Evolutionary conservation across 1,140 invertebrate species (phyloP).

Genomic region (Eubasilissa regina): DNA sequence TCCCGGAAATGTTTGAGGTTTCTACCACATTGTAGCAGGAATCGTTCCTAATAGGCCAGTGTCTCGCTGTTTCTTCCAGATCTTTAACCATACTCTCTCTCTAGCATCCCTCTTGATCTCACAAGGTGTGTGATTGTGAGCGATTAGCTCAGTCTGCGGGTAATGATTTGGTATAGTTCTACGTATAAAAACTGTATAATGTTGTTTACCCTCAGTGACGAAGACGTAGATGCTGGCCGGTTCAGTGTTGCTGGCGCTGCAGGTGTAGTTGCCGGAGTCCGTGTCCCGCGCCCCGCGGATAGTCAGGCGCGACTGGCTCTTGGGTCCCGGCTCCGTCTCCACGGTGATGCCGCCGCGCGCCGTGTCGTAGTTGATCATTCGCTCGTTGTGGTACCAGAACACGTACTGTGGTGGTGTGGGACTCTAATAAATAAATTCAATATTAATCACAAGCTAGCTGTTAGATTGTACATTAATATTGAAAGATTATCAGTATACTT

Average conservation of each 20-base stretch:
- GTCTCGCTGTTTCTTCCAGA: no score
- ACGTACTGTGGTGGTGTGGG: conserved; percentile 91
- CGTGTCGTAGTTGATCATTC: conserved; percentile 94
- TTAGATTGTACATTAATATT: no score
- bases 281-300: conserved; percentile 87
- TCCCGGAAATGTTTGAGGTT: no score
- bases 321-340: conserved; percentile 87
- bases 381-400: conserved; percentile 93
- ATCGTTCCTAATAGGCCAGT: no score
- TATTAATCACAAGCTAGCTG: no score
- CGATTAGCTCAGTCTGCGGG: no score
- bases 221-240: conserved; percentile 91
- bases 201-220: conserved; percentile 85
- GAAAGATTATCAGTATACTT: no score
- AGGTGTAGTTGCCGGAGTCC: conserved; percentile 93
- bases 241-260: conserved; percentile 91
- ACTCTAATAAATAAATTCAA: conserved; percentile 76
- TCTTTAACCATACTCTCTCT: no score
- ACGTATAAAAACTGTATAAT: conserved; percentile 72
- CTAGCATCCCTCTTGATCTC: no score
- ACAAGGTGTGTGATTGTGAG: no score
- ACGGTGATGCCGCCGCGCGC: conserved; percentile 87
- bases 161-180: no score
- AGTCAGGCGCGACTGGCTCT: conserved; percentile 86
- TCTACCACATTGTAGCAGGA: no score